Conservation (phyloP, 2,797 vertebrate genomes). For the Ambastaia sidthimunki region DNA sequence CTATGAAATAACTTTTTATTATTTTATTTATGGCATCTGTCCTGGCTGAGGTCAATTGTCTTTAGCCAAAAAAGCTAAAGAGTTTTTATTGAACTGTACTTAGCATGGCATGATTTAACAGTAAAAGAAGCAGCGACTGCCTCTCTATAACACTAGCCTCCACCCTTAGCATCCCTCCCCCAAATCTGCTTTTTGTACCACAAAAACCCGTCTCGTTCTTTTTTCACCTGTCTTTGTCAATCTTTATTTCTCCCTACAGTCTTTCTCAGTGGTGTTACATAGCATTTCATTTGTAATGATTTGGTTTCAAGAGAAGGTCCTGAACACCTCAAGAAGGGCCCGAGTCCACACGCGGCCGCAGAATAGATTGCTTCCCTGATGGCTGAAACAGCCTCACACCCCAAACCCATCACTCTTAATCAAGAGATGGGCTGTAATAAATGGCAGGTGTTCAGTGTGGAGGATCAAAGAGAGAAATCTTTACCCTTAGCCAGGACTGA, state of each 20-base stretch:
- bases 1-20: not conserved
- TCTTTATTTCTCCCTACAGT: constrained; percentile 56
- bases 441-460: constrained; percentile 73
- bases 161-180: not conserved
- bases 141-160: constrained; percentile 21
- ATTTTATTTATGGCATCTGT: not conserved
- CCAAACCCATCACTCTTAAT: constrained; percentile 81
- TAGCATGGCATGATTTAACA: not conserved
- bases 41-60: not conserved
- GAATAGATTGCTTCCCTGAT: constrained; percentile 75
- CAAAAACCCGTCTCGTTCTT: not conserved
- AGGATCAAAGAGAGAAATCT: constrained; percentile 76
- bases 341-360: constrained; percentile 63
- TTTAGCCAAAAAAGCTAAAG: not conserved
- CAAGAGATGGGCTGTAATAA: constrained; percentile 73
- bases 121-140: not conserved
- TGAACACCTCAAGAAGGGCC: constrained; percentile 60
- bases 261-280: constrained; percentile 68
- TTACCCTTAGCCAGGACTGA: constrained; percentile 63
- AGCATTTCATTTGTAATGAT: constrained; percentile 81
- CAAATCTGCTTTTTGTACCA: constrained; percentile 26
- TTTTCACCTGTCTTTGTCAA: constrained; percentile 38
- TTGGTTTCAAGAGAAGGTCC: constrained; percentile 74
- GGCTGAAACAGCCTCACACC: constrained; percentile 70
- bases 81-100: not conserved